Base-by-base conservation (phyloP, 2,113 vertebrate genomes). In the Archocentrus centrarchus region DNA sequence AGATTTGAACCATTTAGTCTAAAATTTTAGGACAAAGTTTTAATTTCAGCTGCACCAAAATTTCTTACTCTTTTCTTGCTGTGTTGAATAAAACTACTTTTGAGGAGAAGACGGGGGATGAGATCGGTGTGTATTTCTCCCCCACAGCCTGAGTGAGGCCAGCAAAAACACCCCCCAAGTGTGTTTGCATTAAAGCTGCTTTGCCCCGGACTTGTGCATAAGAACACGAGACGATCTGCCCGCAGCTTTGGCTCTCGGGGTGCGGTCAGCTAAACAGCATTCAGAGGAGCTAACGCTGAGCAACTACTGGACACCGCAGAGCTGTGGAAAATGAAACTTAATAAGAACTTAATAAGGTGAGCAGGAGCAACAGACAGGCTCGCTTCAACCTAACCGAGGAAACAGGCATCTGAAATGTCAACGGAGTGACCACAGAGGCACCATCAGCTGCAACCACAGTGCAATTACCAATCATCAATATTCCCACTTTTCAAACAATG, bases 291-390 rank as follows among this genome's bases (percentile, higher is more conserved):
- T 62, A 82, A 17, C 77, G 59, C 70, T 68, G 59, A 83, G 41
- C 61, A 76, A 78, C 82, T 81, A 79, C 80, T 66, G 86, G 81
- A 83, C 76, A 50, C 81, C 79, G 59, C 82, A 87, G 55, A 47
- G 47, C 50, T 17, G 75, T 78, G 89, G 86, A 87, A 87, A 90
- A 82, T 84, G 60, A 87, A 89, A 88, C n/a, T n/a, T n/a, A n/a
- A n/a, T n/a, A 64, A 77, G 82, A 78, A 80, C 22, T 85, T 76
- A 81, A 84, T 79, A 59, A 50, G 59, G 59, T 59, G 59, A 59
- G 35, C 27, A 62, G 58, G 47, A 83, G 50, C 75, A 86, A 82
- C 64, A 81, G 77, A 77, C 64, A 17, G 18, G 11, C 64, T 50
- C 17, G 14, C 59, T 63, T n/a, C 75, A 60, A 50, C 22, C 59